Evolutionary conservation across 2,888 invertebrate species (phyloP).

Genomic region (Copidosoma aretas): DNA sequence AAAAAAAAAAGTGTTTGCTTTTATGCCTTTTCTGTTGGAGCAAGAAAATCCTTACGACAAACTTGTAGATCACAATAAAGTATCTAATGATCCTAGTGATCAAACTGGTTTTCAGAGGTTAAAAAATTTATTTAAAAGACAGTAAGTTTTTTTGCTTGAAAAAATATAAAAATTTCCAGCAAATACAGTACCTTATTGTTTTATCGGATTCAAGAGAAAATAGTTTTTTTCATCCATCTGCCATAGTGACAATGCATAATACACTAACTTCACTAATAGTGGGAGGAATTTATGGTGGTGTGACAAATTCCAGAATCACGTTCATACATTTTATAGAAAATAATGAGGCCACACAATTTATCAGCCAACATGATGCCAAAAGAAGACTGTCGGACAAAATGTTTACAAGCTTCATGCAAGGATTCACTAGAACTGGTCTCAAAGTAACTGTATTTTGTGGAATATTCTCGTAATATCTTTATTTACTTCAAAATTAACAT

Average conservation of each 20-base stretch:
- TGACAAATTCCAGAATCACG: conserved; percentile 66
- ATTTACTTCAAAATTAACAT: not conserved
- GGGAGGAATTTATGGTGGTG: conserved; percentile 70
- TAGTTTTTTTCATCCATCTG: conserved; percentile 17
- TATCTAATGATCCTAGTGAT: not conserved
- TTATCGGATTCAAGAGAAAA: conserved; percentile 20
- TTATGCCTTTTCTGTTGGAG: conserved; percentile 1
- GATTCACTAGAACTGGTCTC: conserved; percentile 76
- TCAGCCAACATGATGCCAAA: conserved; percentile 73
- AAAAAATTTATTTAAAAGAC: conserved; percentile 41
- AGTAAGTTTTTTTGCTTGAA: conserved; percentile 45
- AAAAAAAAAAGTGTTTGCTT: not conserved
- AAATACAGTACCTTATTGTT: not conserved
- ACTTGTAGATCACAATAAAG: not conserved
- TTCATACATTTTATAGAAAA: conserved; percentile 74
- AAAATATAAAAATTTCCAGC: not conserved
- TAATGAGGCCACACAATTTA: conserved; percentile 77
- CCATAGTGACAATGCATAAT: not conserved
- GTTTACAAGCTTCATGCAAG: conserved; percentile 73
- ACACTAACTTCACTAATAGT: conserved; percentile 61
- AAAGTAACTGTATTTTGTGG: conserved; percentile 73
- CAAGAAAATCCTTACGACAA: conserved; percentile 21
- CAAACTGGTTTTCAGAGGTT: conserved; percentile 43
- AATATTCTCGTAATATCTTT: conserved; percentile 68
- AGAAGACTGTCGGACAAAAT: conserved; percentile 75